These are phyloP conservation scores for Pteronotus mesoamericanus DNA, from an alignment of 2,797 vertebrate genomes.

Conservation along the genomic window DNA sequence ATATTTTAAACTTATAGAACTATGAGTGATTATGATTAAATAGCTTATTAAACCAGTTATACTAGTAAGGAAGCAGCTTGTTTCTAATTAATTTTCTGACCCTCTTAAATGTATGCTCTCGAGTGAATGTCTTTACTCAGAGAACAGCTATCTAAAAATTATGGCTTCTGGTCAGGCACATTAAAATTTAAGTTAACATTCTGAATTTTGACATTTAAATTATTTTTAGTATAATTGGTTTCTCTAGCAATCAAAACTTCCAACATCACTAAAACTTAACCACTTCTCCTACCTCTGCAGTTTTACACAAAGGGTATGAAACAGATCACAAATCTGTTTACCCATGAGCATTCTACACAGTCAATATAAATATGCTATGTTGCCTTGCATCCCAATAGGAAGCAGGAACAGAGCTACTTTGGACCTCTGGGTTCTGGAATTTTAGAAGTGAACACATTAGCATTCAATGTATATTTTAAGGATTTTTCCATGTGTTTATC, in stretches of 20 bases:
- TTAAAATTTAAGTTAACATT: constrained; percentile 26
- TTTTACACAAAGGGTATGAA: background rate
- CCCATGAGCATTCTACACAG: background rate
- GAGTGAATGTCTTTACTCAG: background rate
- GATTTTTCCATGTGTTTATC: background rate
- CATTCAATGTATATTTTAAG: background rate
- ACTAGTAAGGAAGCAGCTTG: background rate
- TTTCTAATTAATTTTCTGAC: constrained; percentile 10
- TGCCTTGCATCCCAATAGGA: background rate
- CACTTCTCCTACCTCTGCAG: background rate
- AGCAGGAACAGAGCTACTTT: background rate
- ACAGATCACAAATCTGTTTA: background rate
- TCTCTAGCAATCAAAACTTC: constrained; percentile 6
- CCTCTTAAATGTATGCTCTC: background rate
- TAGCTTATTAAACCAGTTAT: background rate
- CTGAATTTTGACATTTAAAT: constrained; percentile 20
- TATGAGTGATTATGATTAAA: background rate
- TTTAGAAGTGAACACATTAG: background rate
- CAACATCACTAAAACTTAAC: background rate
- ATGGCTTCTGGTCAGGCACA: background rate
- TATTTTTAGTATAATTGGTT: background rate
- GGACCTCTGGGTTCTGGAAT: background rate
- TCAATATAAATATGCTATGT: background rate
- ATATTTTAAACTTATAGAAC: background rate
- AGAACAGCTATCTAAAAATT: background rate